Base-by-base conservation (phyloP, 2,888 invertebrate species). In the Junonia oenone region DNA sequence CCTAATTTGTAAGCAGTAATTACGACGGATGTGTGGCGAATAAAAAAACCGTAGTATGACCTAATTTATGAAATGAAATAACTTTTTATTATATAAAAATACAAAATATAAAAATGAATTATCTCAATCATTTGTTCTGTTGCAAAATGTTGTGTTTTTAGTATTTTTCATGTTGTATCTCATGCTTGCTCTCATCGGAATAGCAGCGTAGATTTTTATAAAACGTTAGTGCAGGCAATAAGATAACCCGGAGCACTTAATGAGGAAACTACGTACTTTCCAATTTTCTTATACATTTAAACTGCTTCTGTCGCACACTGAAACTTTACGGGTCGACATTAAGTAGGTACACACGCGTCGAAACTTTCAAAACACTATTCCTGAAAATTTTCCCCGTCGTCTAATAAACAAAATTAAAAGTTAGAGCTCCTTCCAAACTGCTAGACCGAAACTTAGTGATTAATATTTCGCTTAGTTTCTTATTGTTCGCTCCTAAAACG, bases 341-440 rank as follows among this genome's bases (percentile, higher is more conserved):
- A 64, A 63, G 59, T 59, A 60, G 61, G 51, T 55, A 59, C 59
- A 61, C 58, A 63, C 63, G 58, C 56, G 51, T 45, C 38, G 40
- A 27, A 62, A 60, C 56, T 63, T 58, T 47, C 46, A 55, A 53
- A 62, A 62, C 63, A 60, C 62, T 63, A 60, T 63, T 62, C 55
- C 52, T 56, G 55, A 56, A 63, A 63, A 59, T 59, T 62, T 63
- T 54, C 58, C 56, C 54, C 50, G 48, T 55, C 59, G 59, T 63
- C 57, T 61, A 60, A 59, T 62, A 63, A 62, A 63, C 59, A 61
- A 58, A 55, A 58, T 57, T 61, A 59, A 53, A 59, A 59, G 55
- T 59, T 61, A 54, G 54, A 52, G 55, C 58, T 58, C 47, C 55
- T 61, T 58, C 51, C 50, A 56, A 58, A 58, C 47, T 47, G 37